Conservation (phyloP, 1,140 invertebrate species). For the Drosophila virilis region DNA sequence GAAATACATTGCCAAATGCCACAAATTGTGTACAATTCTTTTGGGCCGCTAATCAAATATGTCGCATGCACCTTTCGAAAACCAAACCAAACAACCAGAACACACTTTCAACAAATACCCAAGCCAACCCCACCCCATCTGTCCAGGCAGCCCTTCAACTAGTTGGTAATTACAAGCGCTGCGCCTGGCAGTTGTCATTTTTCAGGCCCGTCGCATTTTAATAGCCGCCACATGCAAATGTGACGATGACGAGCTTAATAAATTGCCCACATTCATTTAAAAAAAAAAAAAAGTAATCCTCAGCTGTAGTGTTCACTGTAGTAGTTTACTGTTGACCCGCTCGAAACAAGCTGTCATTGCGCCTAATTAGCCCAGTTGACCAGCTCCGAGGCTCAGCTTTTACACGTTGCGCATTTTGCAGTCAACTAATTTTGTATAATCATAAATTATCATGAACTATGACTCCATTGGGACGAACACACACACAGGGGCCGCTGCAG, state of each 20-base stretch:
- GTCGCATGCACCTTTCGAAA: slow-evolving; percentile 57
- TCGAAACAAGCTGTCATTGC: slow-evolving; percentile 64
- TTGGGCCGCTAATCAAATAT: slow-evolving; percentile 64
- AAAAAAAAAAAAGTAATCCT: slow-evolving; percentile 12
- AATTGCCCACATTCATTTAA: slow-evolving; percentile 71
- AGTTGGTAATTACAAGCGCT: slow-evolving; percentile 65
- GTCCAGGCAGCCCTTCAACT: not conserved
- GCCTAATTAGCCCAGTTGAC: slow-evolving; percentile 58
- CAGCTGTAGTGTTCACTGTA: slow-evolving; percentile 20
- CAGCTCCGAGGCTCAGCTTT: slow-evolving; percentile 1
- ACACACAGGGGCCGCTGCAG: slow-evolving; percentile 7
- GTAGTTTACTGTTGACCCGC: slow-evolving; percentile 35
- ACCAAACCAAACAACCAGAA: slow-evolving; percentile 47
- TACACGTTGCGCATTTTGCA: slow-evolving; percentile 14
- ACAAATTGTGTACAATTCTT: slow-evolving; percentile 68
- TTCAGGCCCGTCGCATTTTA: slow-evolving; percentile 64
- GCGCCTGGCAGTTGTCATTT: slow-evolving; percentile 72
- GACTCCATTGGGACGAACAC: slow-evolving; percentile 39
- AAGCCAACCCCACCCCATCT: not conserved
- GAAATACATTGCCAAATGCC: slow-evolving; percentile 53
- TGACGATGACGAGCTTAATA: slow-evolving; percentile 73
- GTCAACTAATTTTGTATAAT: slow-evolving; percentile 69
- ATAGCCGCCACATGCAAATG: slow-evolving; percentile 73
- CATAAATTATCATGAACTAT: slow-evolving; percentile 76
- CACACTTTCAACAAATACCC: not conserved